Evolutionary conservation across 2,888 invertebrate genomes (phyloP).

Genomic region (Hemicrepidius hirtus): DNA sequence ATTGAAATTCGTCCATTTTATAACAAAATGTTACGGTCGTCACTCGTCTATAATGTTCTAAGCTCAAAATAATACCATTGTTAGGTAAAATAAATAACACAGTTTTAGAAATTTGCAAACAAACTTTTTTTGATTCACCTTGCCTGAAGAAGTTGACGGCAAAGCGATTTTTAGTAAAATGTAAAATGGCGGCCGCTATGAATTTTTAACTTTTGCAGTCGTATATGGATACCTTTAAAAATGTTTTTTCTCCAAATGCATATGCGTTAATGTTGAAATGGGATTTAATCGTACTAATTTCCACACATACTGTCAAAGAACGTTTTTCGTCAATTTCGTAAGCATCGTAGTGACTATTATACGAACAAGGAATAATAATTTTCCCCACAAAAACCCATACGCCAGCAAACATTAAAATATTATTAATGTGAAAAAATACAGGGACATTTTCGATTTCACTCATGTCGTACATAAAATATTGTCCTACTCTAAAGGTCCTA

Average conservation of each 20-base stretch:
- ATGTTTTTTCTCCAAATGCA: not conserved
- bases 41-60: too few species aligned
- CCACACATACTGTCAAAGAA: not conserved
- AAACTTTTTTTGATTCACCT: too few species aligned
- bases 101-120: too few species aligned
- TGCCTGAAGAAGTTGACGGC: too few species aligned
- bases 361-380: not conserved
- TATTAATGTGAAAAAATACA: constrained; percentile 1
- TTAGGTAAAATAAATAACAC: too few species aligned
- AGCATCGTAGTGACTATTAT: not conserved
- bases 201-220: too few species aligned
- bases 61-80: too few species aligned
- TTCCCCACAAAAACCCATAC: not conserved
- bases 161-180: too few species aligned
- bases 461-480: not conserved
- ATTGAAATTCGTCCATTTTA: not conserved
- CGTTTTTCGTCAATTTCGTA: not conserved
- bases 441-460: not conserved
- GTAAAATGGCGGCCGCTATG: too few species aligned
- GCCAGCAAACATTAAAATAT: constrained; percentile 1
- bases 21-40: too few species aligned
- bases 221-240: not conserved
- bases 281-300: not conserved
- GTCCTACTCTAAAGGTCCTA: not conserved
- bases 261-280: not conserved